Evolutionary conservation across 2,797 vertebrate genomes (phyloP).

Genomic region (Picus viridis): DNA sequence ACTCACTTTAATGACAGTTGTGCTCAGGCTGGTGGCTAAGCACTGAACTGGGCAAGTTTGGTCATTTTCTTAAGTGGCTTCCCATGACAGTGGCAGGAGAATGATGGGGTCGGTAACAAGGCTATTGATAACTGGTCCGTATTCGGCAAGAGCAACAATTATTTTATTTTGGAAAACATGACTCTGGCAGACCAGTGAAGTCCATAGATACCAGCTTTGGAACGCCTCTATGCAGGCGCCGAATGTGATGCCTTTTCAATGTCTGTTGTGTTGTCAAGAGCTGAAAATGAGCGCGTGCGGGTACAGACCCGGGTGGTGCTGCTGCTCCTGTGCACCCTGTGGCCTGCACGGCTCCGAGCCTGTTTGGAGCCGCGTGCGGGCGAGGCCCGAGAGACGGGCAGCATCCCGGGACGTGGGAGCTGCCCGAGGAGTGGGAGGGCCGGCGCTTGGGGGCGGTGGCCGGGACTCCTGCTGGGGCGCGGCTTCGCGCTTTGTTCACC

Average conservation of each 20-base stretch:
- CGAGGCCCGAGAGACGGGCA: no score
- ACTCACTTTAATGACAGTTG: fast-evolving
- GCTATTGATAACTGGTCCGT: fast-evolving
- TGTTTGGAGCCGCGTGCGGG: no score
- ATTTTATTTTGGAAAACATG: not conserved
- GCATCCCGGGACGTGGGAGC: no score
- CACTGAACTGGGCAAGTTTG: fast-evolving
- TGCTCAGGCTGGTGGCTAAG: not conserved
- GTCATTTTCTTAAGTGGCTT: fast-evolving
- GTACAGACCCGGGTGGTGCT: fast-evolving
- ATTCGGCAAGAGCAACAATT: no score
- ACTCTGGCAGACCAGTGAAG: fast-evolving
- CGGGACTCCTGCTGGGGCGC: not conserved
- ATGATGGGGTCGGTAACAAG: fast-evolving
- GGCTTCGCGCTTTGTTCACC: constrained; percentile 30
- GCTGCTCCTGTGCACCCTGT: not conserved
- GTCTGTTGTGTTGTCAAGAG: not conserved
- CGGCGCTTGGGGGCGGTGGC: not conserved
- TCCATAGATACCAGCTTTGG: not conserved
- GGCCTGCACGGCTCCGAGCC: not conserved
- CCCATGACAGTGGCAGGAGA: not conserved
- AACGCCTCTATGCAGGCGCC: fast-evolving
- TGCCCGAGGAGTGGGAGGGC: not conserved
- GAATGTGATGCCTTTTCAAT: not conserved
- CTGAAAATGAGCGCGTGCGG: not conserved